These are phyloP conservation scores for Amia ocellicauda DNA, from an alignment of 2,113 vertebrate species.

Conservation along the genomic window DNA sequence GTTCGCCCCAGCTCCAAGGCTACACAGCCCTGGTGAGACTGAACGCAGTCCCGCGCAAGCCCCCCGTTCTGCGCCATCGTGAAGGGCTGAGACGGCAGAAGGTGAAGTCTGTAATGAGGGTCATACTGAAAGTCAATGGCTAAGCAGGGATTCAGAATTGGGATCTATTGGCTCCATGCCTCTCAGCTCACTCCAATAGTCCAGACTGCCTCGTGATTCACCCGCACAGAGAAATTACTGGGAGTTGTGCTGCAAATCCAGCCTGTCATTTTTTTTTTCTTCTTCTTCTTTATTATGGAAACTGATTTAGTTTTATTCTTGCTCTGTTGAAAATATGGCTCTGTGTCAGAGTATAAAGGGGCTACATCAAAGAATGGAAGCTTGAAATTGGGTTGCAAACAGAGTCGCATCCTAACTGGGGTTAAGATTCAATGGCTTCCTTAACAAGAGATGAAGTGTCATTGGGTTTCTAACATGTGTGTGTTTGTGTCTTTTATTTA, in stretches of 20 bases:
- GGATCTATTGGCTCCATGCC: constrained; percentile 20
- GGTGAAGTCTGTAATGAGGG: constrained; percentile 50
- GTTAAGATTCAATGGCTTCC: too few species aligned
- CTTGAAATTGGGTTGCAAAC: too few species aligned
- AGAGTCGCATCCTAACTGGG: too few species aligned
- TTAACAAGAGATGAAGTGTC: too few species aligned
- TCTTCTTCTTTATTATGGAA: background rate
- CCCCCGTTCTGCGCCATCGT: constrained; percentile 36
- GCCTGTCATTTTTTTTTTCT: background rate
- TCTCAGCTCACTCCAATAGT: background rate
- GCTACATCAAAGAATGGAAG: too few species aligned
- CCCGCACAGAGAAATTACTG: background rate
- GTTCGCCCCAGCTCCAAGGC: constrained; percentile 1
- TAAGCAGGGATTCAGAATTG: constrained; percentile 26
- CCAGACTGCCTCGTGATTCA: background rate
- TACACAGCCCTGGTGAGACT: background rate
- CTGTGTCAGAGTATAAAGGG: too few species aligned
- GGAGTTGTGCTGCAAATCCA: background rate
- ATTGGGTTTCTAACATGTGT: background rate
- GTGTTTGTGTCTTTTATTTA: background rate
- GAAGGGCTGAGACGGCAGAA: constrained; percentile 46
- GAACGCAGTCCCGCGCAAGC: background rate
- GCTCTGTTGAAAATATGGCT: too few species aligned
- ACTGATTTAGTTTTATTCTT: background rate
- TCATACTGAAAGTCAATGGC: constrained; percentile 58